phyloP scores from a whole-genome alignment of 30 jellyfish, hydroid and myxozoan species.

The Nemopilema nomurai region DNA sequence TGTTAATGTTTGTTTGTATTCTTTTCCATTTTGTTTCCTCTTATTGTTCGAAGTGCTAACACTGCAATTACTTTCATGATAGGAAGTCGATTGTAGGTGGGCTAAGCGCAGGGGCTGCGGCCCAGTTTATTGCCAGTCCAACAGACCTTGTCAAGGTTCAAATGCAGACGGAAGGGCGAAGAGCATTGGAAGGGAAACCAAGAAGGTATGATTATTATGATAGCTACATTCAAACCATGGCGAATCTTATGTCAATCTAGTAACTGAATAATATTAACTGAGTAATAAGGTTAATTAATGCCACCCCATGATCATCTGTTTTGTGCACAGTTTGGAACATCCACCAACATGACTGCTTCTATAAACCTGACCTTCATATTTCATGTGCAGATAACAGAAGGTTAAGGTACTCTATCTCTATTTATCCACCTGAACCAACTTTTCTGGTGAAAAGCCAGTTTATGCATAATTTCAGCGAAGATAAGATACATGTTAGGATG shows the following conservation, averaged over 20 bases:
- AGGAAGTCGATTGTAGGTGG: conserved; percentile 95
- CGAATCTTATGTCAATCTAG: background rate
- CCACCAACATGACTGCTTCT: too few relatives aligned
- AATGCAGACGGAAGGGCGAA: conserved; percentile 95
- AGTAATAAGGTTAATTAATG: background rate
- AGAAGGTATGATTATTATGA: conserved; percentile 45
- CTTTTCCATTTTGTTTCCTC: background rate
- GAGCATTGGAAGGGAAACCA: conserved; percentile 76
- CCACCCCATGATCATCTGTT: too few relatives aligned
- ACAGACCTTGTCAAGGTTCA: conserved; percentile 96
- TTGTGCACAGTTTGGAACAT: too few relatives aligned
- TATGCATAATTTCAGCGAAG: too few relatives aligned
- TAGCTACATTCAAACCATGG: background rate
- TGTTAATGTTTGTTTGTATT: background rate
- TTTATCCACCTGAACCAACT: too few relatives aligned
- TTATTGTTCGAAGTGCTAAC: background rate
- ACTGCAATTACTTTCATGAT: background rate
- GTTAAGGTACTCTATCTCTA: too few relatives aligned
- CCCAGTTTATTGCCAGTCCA: conserved; percentile 96
- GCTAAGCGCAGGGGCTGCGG: conserved; percentile 92
- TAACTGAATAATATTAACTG: background rate
- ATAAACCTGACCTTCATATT: too few relatives aligned
- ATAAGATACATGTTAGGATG: too few relatives aligned
- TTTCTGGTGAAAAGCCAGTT: too few relatives aligned
- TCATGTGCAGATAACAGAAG: too few relatives aligned